phyloP scores from a whole-genome alignment of 2,797 vertebrate species.

The Alectoris magna region DNA sequence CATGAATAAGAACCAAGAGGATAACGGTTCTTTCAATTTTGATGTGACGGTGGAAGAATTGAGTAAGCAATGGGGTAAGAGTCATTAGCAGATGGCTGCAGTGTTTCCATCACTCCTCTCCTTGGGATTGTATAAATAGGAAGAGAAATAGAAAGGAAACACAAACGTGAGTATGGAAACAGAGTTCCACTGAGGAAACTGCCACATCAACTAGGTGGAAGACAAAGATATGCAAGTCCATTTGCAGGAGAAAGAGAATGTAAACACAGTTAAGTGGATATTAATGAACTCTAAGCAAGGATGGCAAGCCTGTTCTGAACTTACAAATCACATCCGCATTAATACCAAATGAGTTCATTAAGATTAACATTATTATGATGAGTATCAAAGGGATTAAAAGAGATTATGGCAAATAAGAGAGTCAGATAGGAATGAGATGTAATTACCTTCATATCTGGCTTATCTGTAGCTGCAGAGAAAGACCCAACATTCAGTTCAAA shows the following conservation, averaged over 20 bases:
- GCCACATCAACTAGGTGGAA: slow-evolving; percentile 40
- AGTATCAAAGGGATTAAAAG: slow-evolving; percentile 79
- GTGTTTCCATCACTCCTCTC: neutral
- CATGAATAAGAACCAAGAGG: neutral
- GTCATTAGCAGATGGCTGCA: neutral
- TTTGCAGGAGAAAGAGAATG: slow-evolving; percentile 37
- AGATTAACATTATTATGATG: slow-evolving; percentile 81
- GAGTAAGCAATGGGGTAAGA: neutral
- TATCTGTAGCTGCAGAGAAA: slow-evolving; percentile 69
- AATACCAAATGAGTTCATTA: slow-evolving; percentile 77
- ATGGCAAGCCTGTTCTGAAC: slow-evolving; percentile 57
- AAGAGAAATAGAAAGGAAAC: slow-evolving; percentile 40
- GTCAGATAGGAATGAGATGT: slow-evolving; percentile 62
- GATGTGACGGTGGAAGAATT: slow-evolving; percentile 21
- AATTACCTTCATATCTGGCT: slow-evolving; percentile 54
- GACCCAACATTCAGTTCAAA: slow-evolving; percentile 30
- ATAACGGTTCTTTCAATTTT: neutral
- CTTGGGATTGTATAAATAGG: neutral
- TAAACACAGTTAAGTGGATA: slow-evolving; percentile 62
- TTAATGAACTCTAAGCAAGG: slow-evolving; percentile 64
- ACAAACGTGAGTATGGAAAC: slow-evolving; percentile 16
- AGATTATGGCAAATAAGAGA: slow-evolving; percentile 74
- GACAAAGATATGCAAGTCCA: neutral
- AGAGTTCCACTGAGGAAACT: slow-evolving; percentile 16
- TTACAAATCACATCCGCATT: slow-evolving; percentile 78